Conservation (phyloP, 2,113 vertebrate species). For the Antigone vipio region DNA sequence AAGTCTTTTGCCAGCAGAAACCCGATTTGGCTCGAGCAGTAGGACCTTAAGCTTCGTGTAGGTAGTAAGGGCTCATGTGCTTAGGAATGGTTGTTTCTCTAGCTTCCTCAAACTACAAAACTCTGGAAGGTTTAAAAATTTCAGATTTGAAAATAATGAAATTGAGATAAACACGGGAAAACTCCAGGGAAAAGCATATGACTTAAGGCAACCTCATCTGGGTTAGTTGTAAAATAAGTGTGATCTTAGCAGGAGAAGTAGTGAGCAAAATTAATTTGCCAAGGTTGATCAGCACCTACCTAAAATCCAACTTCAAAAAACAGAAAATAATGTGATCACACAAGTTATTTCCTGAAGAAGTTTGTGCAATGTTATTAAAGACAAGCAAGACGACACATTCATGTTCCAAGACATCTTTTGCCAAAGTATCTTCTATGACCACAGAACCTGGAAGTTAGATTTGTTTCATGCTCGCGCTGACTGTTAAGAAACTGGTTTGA, state of each 20-base stretch:
- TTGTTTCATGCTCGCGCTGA: not conserved
- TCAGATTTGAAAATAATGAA: not conserved
- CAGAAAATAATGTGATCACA: not conserved
- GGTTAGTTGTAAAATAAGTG: not conserved
- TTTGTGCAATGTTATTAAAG: not conserved
- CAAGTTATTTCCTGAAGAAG: not conserved
- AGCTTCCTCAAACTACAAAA: not conserved
- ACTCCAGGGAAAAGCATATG: not conserved
- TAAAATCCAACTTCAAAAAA: not conserved
- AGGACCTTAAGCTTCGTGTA: not conserved
- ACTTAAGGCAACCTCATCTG: not conserved
- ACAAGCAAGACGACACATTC: not conserved
- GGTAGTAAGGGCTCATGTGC: not conserved
- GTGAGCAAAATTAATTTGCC: not conserved
- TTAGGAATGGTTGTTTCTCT: not conserved
- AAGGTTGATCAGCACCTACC: not conserved
- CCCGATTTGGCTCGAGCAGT: accelerated
- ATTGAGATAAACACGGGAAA: not conserved
- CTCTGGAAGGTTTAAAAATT: not conserved
- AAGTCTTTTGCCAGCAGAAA: not conserved
- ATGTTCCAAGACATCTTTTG: not conserved
- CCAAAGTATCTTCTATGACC: not conserved
- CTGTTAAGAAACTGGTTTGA: not conserved
- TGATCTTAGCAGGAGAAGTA: not conserved
- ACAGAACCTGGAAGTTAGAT: not conserved